Percentiles rank a stretch among this genome's conserved stretches.
Evolutionary conservation across 2,113 vertebrate genomes (phyloP).

Genomic region (Eulacestoma nigropectus): DNA sequence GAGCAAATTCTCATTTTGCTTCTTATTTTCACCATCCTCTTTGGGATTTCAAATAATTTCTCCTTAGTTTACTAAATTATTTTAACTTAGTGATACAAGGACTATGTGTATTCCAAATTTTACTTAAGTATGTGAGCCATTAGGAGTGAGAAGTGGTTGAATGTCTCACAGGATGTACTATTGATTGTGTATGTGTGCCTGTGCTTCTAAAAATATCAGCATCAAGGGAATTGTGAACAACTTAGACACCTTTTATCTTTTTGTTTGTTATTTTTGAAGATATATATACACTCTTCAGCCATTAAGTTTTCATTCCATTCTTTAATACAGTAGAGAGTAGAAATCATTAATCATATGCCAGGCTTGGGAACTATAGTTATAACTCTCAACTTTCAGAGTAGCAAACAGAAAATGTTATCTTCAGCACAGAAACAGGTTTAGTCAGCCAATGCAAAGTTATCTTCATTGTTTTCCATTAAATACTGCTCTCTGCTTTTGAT

Average conservation of each 20-base stretch:
- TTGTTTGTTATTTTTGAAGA: constrained; percentile 43
- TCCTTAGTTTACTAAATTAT: constrained; percentile 7
- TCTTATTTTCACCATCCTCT: not conserved
- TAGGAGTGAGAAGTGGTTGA: not conserved
- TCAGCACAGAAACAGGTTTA: constrained; percentile 47
- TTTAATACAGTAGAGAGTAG: constrained; percentile 40
- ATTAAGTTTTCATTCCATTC: constrained; percentile 63
- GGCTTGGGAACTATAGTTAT: not conserved
- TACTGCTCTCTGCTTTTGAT: constrained; percentile 18
- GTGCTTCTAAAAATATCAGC: constrained; percentile 35
- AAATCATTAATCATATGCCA: constrained; percentile 57
- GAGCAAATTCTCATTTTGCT: not conserved
- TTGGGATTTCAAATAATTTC: not conserved
- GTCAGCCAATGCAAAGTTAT: constrained; percentile 20
- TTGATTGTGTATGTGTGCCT: not conserved
- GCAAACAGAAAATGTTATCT: constrained; percentile 43
- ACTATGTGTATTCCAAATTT: not conserved
- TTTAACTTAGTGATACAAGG: not conserved
- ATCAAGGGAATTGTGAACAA: constrained; percentile 11
- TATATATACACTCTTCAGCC: constrained; percentile 39
- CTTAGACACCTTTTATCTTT: not conserved
- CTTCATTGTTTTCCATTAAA: constrained; percentile 18
- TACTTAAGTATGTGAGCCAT: not conserved
- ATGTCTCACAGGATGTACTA: constrained; percentile 51
- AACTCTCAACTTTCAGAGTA: constrained; percentile 43